These are phyloP conservation scores for Oscheius sp. DNA, from an alignment of 2,888 invertebrate species.

Conservation along the genomic window DNA sequence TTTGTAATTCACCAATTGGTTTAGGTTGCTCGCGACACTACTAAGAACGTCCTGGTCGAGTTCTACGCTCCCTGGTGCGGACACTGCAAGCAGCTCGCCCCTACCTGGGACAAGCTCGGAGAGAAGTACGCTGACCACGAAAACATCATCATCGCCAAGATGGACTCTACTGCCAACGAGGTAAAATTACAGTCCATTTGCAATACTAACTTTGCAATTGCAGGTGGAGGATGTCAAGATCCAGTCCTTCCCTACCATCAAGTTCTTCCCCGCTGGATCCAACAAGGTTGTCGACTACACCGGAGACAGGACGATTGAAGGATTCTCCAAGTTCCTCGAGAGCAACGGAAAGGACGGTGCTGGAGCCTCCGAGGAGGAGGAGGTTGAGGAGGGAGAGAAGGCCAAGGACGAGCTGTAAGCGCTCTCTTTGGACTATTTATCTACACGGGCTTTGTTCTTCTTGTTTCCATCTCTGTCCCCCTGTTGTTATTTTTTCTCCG, in stretches of 20 bases:
- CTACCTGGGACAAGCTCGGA: conserved; percentile 93
- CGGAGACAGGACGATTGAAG: conserved; percentile 93
- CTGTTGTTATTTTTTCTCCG: conserved; percentile 18
- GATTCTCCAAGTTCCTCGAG: conserved; percentile 91
- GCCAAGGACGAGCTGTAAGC: conserved; percentile 57
- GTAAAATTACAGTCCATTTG: conserved; percentile 79
- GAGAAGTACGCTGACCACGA: conserved; percentile 88
- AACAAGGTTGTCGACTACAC: conserved; percentile 91
- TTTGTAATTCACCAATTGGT: background rate
- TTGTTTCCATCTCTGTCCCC: conserved; percentile 19
- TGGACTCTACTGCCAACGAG: conserved; percentile 98
- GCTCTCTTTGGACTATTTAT: conserved; percentile 10
- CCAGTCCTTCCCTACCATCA: conserved; percentile 85
- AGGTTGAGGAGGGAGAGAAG: conserved; percentile 69
- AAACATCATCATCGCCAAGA: conserved; percentile 92
- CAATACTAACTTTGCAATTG: conserved; percentile 29
- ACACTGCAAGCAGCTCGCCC: conserved; percentile 96
- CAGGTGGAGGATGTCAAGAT: conserved; percentile 72
- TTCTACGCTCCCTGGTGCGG: conserved; percentile 83
- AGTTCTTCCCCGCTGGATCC: conserved; percentile 90
- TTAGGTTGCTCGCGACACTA: conserved; percentile 85
- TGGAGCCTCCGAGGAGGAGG: conserved; percentile 70
- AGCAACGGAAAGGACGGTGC: conserved; percentile 85
- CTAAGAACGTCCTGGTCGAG: conserved; percentile 94
- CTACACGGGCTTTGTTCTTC: conserved; percentile 18